Evolutionary conservation across 1,140 invertebrate genomes (phyloP), one percentile per base, ranked within the genome.

Genomic region (Penaeus indicus): DNA sequence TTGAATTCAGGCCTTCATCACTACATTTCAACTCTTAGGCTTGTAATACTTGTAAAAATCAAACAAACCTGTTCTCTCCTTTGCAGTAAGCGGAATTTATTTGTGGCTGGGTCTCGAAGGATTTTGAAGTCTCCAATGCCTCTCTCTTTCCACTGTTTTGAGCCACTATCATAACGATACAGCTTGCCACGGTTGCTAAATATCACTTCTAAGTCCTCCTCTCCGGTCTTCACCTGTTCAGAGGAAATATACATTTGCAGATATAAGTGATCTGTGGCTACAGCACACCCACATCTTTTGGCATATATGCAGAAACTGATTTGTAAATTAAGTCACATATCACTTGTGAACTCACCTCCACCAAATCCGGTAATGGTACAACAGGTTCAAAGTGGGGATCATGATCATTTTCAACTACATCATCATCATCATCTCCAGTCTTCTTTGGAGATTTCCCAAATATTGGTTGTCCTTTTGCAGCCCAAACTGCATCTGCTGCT

Each of bases 101-200:
- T 22, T 60, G 88, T 90, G 42, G 19, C 62, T 38, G 82, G 81
- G 80, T 87, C 82, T 47, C 95, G 95, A 69, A 97, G 93, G 22
- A 97, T 93, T 93, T 98, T 98, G 0, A 98, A 95, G 90, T 96
- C 95, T n/a, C 97, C 97, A 62, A 96, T 92, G 0, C 97, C 97
- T 63, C 96, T 94, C 91, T 98, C 97, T 92, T 98, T 98, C 97
- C 97, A 98, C 92, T 97, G 94, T 92, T 96, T 95, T 64, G 92
- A 92, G 16, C 94, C 91, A 84, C 92, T 92, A 92, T 95, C 94
- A 92, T 94, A 97, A 32, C 96, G 94, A 90, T 96, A 94, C 10
- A 98, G 92, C 91, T 95, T 96, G 0, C 95, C 95, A 21, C 91
- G 88, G 19, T 90, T 79, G 22, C 80, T 75, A 72, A 91, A 91